phyloP scores from a whole-genome alignment of 1,140 invertebrate species.

The Pseudomyrmex gracilis region DNA sequence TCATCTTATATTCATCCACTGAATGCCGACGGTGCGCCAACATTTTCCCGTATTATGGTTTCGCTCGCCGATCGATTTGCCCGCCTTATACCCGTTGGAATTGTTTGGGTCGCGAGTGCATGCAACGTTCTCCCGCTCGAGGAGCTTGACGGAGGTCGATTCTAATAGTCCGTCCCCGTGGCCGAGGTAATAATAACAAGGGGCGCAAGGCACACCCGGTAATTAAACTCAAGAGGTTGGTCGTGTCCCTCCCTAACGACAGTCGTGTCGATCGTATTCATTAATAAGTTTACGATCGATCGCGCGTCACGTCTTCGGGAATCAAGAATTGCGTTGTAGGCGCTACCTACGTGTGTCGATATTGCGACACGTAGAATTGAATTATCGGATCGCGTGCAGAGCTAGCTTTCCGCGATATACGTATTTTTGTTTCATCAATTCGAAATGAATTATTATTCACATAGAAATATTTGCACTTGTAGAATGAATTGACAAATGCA shows the following conservation, averaged over 20 bases:
- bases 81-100: neutral
- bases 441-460: no score
- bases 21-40: constrained; percentile 39
- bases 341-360: neutral
- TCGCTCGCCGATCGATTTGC: constrained; percentile 46
- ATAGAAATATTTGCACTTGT: no score
- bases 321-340: neutral
- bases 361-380: no score
- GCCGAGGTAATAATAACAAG: constrained; percentile 61
- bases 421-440: no score
- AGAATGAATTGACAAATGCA: no score
- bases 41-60: constrained; percentile 54
- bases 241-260: constrained; percentile 51
- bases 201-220: constrained; percentile 20
- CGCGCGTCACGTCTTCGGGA: neutral
- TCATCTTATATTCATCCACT: constrained; percentile 52
- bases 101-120: neutral
- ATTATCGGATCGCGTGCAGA: no score
- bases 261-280: constrained; percentile 43
- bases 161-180: constrained; percentile 44
- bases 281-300: constrained; percentile 40
- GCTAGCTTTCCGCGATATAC: no score
- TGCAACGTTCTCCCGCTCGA: constrained; percentile 13
- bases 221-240: constrained; percentile 54
- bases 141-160: constrained; percentile 41